phyloP scores from a whole-genome alignment of 2,888 invertebrate species.

The Idaea aversata region DNA sequence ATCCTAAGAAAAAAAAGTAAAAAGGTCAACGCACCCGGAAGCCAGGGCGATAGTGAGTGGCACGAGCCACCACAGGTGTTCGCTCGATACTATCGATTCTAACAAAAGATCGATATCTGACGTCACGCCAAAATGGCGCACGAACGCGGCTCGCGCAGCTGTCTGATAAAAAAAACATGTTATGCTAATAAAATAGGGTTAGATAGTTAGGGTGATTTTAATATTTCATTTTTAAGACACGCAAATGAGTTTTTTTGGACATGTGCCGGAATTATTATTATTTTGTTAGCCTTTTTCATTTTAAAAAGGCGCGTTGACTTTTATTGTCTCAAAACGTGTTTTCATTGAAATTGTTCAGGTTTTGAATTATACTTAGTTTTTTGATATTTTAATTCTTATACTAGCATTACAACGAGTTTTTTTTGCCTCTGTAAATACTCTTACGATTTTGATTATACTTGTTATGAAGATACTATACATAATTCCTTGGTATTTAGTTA shows the following conservation, averaged over 20 bases:
- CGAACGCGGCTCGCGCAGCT: constrained; percentile 65
- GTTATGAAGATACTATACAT: too few species aligned
- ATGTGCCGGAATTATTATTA: constrained; percentile 18
- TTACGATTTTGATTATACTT: too few species aligned
- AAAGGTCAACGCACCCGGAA: constrained; percentile 67
- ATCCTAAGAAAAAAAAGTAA: constrained; percentile 35
- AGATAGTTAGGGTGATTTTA: constrained; percentile 49
- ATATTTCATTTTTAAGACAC: constrained; percentile 39
- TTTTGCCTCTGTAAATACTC: too few species aligned
- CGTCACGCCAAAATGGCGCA: constrained; percentile 63
- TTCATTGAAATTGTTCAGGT: constrained; percentile 4
- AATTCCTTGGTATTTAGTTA: too few species aligned
- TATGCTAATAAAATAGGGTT: constrained; percentile 59
- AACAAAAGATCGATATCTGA: constrained; percentile 66
- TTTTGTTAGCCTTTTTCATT: background rate
- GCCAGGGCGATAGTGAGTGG: constrained; percentile 59
- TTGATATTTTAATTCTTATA: too few species aligned
- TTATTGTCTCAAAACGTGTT: background rate
- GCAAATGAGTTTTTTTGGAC: constrained; percentile 40
- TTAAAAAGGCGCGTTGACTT: constrained; percentile 6
- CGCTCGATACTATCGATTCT: constrained; percentile 70
- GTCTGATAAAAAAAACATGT: constrained; percentile 40
- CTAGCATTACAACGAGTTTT: too few species aligned
- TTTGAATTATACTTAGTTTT: background rate
- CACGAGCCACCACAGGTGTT: constrained; percentile 69